phyloP scores from a whole-genome alignment of 2,888 invertebrate genomes.

The Ctena decussata region DNA sequence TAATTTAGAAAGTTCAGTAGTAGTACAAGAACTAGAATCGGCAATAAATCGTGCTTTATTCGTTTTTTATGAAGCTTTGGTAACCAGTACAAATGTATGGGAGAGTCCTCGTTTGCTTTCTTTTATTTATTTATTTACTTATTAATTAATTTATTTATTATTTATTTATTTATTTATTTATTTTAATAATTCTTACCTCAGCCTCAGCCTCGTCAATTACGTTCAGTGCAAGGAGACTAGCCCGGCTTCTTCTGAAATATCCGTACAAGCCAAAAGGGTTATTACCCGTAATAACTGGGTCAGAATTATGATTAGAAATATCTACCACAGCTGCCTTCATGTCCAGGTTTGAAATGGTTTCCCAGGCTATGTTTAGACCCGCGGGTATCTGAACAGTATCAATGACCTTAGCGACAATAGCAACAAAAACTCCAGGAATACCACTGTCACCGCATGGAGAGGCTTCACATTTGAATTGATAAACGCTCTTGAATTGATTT shows the following conservation, averaged over 20 bases:
- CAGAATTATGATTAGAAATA: not conserved
- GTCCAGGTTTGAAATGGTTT: not conserved
- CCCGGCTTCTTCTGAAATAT: not conserved
- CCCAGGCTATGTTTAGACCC: too few species aligned
- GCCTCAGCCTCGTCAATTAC: not conserved
- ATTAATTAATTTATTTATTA: too few species aligned
- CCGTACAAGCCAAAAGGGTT: not conserved
- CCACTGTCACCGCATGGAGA: not conserved
- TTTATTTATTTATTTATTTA: too few species aligned
- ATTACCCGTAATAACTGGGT: not conserved
- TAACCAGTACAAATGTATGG: too few species aligned
- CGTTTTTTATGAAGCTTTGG: too few species aligned
- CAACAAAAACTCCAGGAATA: not conserved
- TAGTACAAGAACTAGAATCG: too few species aligned
- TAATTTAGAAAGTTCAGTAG: too few species aligned
- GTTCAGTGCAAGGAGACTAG: not conserved
- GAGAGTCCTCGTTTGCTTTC: too few species aligned
- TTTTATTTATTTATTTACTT: too few species aligned
- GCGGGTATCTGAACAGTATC: too few species aligned
- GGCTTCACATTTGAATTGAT: not conserved
- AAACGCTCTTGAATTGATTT: conserved; percentile 14
- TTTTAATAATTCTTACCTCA: too few species aligned
- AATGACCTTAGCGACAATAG: not conserved
- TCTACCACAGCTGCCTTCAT: not conserved
- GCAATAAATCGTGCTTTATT: too few species aligned